Percentiles rank a stretch among this genome's conserved stretches.
Evolutionary conservation across 2,797 vertebrate genomes (phyloP).

Genomic region (Gallinago nigripennis): DNA sequence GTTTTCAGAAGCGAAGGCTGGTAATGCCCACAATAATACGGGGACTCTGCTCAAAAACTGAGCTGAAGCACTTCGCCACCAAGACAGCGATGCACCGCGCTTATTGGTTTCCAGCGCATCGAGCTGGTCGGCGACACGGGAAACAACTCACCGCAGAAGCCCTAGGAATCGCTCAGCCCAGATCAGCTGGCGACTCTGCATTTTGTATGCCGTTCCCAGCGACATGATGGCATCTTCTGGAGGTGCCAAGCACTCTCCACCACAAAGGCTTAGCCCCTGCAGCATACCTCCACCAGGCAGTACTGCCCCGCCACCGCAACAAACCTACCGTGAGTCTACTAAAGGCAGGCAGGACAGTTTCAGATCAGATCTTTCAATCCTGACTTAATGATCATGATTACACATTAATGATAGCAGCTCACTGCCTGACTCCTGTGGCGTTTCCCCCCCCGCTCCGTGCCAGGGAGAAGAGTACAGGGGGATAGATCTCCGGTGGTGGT

Average conservation of each 20-base stretch:
- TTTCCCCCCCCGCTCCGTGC: too few species aligned
- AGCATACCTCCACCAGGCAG: rapidly evolving
- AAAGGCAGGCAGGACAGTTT: not conserved
- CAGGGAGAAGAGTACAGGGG: not conserved
- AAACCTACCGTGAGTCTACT: rapidly evolving
- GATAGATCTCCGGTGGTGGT: not conserved
- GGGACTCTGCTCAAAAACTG: not conserved
- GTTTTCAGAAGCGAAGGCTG: not conserved
- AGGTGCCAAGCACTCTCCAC: not conserved
- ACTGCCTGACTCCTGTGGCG: not conserved
- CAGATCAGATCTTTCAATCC: not conserved
- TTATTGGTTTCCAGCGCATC: not conserved
- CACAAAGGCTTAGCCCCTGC: not conserved
- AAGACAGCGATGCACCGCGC: not conserved
- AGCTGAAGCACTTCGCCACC: not conserved
- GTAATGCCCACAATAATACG: not conserved
- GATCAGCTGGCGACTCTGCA: not conserved
- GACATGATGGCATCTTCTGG: not conserved
- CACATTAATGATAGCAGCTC: not conserved
- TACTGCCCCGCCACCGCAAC: not conserved
- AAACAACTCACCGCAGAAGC: not conserved
- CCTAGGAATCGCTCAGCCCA: not conserved
- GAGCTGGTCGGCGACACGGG: not conserved
- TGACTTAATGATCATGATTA: not conserved
- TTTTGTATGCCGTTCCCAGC: not conserved